Base-by-base conservation (phyloP, 2,888 invertebrate genomes). In the Pocota personata region DNA sequence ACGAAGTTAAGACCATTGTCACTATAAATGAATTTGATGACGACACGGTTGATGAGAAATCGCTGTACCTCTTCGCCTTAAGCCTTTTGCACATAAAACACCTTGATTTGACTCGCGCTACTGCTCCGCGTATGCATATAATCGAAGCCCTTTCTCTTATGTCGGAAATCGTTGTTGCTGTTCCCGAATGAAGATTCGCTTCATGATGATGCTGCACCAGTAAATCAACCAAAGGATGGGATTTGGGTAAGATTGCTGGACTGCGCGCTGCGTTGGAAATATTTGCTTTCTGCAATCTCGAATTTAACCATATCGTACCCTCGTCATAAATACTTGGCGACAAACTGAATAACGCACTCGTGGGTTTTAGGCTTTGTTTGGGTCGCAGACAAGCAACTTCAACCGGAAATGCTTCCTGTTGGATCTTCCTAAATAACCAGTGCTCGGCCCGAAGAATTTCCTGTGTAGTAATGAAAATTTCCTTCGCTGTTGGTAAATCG, bases 351-450 rank as follows among this genome's bases (percentile, higher is more conserved):
- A 50, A 16, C 0, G 19, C 8, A 35, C 60, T 40, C 16, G 8
- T 2, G 16, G 1, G 0, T n/a, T n/a, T n/a, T n/a, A n/a, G n/a
- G n/a, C n/a, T n/a, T n/a, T n/a, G n/a, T n/a, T n/a, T n/a, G n/a
- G 19, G 4, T 8, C 14, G 27, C 8, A 62, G 10, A 10, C 62
- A 37, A 10, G 7, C 8, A 8, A 75, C 12, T 2, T 75, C 75
- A 10, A 30, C 43, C 2, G n/a, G n/a, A n/a, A n/a, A n/a, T n/a
- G n/a, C n/a, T n/a, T n/a, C n/a, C n/a, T n/a, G n/a, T n/a, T n/a
- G n/a, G 27, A 64, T 64, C 1, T 66, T 57, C 6, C 64, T 32
- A 57, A 76, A 64, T n/a, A 66, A 6, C 35, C 52, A 52, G 12
- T 50, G 2, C 58, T 43, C 35, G 40, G 19, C 82, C 2, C 24